These are phyloP conservation scores for Etheostoma spectabile DNA, from an alignment of 2,113 vertebrate genomes.

Conservation along the genomic window DNA sequence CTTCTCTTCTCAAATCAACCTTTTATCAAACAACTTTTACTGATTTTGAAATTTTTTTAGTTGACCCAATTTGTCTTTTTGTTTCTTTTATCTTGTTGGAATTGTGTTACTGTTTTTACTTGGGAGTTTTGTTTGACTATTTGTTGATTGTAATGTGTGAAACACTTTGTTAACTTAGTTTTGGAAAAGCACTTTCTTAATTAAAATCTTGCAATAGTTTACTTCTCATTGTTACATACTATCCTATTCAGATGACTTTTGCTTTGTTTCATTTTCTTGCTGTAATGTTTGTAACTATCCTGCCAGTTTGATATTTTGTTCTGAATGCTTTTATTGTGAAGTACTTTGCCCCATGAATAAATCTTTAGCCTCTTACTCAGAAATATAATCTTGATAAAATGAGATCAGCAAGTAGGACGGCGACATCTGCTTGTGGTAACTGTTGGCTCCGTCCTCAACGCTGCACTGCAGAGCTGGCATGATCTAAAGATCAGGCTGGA, in stretches of 20 bases:
- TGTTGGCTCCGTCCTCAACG: conserved; percentile 41
- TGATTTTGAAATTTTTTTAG: no score
- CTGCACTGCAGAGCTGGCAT: conserved; percentile 52
- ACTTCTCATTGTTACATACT: not conserved
- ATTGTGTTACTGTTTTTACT: not conserved
- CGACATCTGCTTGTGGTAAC: conserved; percentile 49
- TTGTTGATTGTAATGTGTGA: not conserved
- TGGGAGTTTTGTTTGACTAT: not conserved
- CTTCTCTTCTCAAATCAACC: not conserved
- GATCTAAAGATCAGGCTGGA: conserved; percentile 39
- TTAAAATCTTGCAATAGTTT: not conserved
- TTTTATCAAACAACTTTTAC: not conserved
- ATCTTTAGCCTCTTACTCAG: conserved; percentile 4
- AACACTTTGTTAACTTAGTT: not conserved
- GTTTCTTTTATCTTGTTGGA: not conserved
- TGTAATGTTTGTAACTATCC: not conserved
- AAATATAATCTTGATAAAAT: conserved; percentile 41
- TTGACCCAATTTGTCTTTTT: not conserved
- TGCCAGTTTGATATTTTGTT: not conserved
- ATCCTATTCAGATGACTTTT: not conserved
- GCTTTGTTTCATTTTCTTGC: not conserved
- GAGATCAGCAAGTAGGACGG: conserved; percentile 18
- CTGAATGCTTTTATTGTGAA: not conserved
- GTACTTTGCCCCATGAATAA: not conserved
- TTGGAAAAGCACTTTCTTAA: no score